phyloP scores from a whole-genome alignment of 2,888 invertebrate species.

The Sialis lutaria region DNA sequence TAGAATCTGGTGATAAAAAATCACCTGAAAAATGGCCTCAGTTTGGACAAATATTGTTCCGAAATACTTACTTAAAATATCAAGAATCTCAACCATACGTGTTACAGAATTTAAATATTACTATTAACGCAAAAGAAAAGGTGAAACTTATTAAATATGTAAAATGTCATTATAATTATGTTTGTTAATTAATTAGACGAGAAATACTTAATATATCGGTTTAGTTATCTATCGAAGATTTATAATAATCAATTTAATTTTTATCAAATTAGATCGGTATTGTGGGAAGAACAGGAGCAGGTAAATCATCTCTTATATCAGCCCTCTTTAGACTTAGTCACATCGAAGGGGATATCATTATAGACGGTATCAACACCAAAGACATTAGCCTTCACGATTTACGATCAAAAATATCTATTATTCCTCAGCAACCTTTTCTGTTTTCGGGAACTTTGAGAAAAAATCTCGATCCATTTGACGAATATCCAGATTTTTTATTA shows the following conservation, averaged over 20 bases:
- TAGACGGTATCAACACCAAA: slow-evolving; percentile 48
- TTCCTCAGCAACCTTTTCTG: slow-evolving; percentile 38
- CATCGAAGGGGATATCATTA: slow-evolving; percentile 48
- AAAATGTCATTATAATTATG: too few relatives aligned
- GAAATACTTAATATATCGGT: too few relatives aligned
- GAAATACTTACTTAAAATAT: too few relatives aligned
- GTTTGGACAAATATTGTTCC: too few relatives aligned
- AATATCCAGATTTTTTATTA: slow-evolving; percentile 45
- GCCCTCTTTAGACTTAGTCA: slow-evolving; percentile 62
- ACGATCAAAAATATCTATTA: slow-evolving; percentile 34
- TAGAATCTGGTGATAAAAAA: too few relatives aligned
- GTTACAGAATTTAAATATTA: too few relatives aligned
- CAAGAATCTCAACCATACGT: too few relatives aligned
- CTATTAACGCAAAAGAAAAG: too few relatives aligned
- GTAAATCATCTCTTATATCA: slow-evolving; percentile 64
- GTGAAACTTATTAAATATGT: too few relatives aligned
- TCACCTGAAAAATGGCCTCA: too few relatives aligned
- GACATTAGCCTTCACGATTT: slow-evolving; percentile 35
- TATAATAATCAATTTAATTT: not conserved
- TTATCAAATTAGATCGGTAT: slow-evolving; percentile 47
- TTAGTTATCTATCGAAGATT: too few relatives aligned
- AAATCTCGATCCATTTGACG: slow-evolving; percentile 59
- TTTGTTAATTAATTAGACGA: too few relatives aligned
- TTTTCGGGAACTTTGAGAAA: slow-evolving; percentile 55
- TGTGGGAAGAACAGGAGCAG: slow-evolving; percentile 72